Conservation (phyloP, 2,888 invertebrate species). For the Macrophya annulata region DNA sequence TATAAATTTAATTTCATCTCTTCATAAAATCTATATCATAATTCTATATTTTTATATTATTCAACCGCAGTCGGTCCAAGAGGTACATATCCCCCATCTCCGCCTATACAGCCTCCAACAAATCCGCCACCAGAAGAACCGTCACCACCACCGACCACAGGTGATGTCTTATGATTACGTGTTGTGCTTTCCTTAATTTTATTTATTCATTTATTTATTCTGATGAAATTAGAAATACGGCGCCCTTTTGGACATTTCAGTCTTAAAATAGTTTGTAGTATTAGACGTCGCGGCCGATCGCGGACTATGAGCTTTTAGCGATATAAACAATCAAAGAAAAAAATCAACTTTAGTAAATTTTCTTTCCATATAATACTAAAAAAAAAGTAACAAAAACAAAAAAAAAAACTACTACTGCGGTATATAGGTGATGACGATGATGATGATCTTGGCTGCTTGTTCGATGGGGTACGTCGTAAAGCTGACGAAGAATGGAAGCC, state of each 20-base stretch:
- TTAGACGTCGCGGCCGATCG: conserved; percentile 2
- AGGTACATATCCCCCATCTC: not conserved
- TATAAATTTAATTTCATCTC: not conserved
- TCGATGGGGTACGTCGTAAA: conserved; percentile 63
- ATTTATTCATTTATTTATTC: too few species aligned
- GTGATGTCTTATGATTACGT: not conserved
- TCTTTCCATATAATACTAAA: conserved; percentile 36
- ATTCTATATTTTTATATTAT: not conserved
- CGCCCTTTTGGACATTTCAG: not conserved
- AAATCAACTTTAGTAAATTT: not conserved
- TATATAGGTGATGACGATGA: not conserved
- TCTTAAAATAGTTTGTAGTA: not conserved
- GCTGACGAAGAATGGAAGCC: conserved; percentile 85
- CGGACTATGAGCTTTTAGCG: not conserved
- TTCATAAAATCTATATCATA: not conserved
- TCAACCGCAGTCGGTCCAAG: conserved; percentile 18
- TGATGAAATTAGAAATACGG: not conserved
- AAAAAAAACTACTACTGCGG: conserved; percentile 57
- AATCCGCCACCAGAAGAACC: conserved; percentile 24
- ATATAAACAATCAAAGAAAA: not conserved
- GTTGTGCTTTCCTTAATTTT: not conserved
- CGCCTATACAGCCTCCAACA: not conserved
- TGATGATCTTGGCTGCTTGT: conserved; percentile 60
- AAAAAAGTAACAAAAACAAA: conserved; percentile 53
- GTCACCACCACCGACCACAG: not conserved